These are phyloP conservation scores for Meleagris gallopavo DNA, from an alignment of 2,113 vertebrate genomes.

Conservation along the genomic window DNA sequence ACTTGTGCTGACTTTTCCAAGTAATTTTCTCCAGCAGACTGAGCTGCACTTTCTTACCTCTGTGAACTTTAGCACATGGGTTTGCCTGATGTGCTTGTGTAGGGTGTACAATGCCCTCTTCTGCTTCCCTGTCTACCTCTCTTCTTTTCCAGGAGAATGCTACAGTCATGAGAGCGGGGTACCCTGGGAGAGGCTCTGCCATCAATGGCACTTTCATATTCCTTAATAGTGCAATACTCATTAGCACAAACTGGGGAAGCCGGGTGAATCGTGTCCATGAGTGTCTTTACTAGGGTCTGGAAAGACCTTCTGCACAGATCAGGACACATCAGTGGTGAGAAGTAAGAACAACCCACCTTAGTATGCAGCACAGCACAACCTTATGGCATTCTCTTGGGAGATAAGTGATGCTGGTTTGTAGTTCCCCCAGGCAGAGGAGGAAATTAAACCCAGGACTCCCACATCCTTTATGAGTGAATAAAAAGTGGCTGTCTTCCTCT, in stretches of 20 bases:
- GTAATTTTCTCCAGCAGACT: neutral
- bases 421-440: conserved; percentile 69
- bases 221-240: neutral
- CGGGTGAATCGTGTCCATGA: neutral
- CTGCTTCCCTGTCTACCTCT: neutral
- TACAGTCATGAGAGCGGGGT: neutral
- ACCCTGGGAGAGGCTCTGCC: neutral
- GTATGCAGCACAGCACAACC: conserved; percentile 62
- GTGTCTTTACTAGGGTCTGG: neutral
- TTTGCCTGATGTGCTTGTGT: neutral
- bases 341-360: conserved; percentile 41
- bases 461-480: conserved; percentile 71
- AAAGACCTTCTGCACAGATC: neutral
- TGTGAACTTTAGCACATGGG: neutral
- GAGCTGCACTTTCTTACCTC: neutral
- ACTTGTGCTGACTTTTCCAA: neutral
- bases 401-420: conserved; percentile 63
- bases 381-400: conserved; percentile 63
- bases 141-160: neutral
- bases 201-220: neutral
- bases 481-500: conserved; percentile 62
- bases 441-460: conserved; percentile 72
- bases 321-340: neutral
- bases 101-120: neutral
- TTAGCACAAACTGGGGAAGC: neutral